Percentiles rank a stretch among this genome's conserved stretches.
Conservation (phyloP, 2,113 vertebrate genomes). For the Brachionichthys hirsutus region DNA sequence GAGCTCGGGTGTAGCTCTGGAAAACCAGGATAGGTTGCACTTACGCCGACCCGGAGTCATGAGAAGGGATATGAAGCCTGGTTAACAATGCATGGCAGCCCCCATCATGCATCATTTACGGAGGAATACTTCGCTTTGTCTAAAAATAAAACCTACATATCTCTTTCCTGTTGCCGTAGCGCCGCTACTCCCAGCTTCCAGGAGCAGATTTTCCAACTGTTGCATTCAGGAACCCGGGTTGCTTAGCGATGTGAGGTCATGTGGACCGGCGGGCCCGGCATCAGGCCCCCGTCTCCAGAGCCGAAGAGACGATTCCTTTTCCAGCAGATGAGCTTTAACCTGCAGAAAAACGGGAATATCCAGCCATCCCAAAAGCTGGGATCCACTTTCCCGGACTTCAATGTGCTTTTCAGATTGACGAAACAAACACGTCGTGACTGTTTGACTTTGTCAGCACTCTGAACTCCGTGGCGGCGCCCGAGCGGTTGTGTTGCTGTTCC, state of each 20-base stretch:
- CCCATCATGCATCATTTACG: slow-evolving; percentile 77
- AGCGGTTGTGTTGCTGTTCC: slow-evolving; percentile 88
- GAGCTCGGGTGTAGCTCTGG: slow-evolving; percentile 50
- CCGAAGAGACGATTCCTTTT: not conserved
- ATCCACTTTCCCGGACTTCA: slow-evolving; percentile 37
- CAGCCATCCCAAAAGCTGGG: slow-evolving; percentile 3
- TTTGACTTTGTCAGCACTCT: slow-evolving; percentile 90
- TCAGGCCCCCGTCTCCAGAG: too few species aligned
- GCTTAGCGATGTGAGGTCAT: too few species aligned
- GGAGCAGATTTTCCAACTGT: too few species aligned
- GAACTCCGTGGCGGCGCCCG: slow-evolving; percentile 83
- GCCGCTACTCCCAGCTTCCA: not conserved
- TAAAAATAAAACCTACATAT: slow-evolving; percentile 73
- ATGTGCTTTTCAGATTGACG: slow-evolving; percentile 84
- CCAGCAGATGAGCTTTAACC: slow-evolving; percentile 10
- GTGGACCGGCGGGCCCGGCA: too few species aligned
- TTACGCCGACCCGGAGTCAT: slow-evolving; percentile 68
- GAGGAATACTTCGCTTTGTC: slow-evolving; percentile 70
- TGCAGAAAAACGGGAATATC: slow-evolving; percentile 10
- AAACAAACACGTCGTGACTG: slow-evolving; percentile 91
- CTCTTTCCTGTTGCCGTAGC: slow-evolving; percentile 56
- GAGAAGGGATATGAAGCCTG: slow-evolving; percentile 64
- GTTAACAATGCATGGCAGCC: slow-evolving; percentile 69
- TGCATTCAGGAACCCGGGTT: too few species aligned
- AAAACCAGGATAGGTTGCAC: slow-evolving; percentile 73